Evolutionary conservation across 2,888 invertebrate genomes (phyloP), one percentile per base, ranked within the genome.

Genomic region (Ypsolopha sequella): DNA sequence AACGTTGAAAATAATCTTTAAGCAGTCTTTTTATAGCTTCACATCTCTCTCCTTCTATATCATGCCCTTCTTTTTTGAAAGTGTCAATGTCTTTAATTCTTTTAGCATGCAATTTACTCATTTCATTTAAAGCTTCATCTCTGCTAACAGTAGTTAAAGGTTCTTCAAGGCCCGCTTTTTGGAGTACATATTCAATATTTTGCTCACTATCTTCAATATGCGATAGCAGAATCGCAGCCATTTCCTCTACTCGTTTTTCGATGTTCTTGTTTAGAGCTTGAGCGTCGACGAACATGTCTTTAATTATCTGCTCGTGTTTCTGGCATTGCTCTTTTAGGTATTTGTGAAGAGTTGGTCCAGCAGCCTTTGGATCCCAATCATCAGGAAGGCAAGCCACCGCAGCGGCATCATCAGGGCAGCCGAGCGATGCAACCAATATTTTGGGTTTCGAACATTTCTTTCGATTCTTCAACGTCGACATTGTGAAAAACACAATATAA

Each of bases 321-420:
- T 63, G 54, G 60, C 75, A 65, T 33, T 69, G 64, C 56, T 76
- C 57, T 57, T 70, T 68, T 0, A 85, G 62, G 54, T 77, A 84
- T 43, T 76, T 73, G 1, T 24, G 24, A 24, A 24, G 84, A 74
- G 35, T 65, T 66, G 2, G 73, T 59, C 0, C 76, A 10, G 76
- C 65, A 33, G 59, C 70, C 48, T 58, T 63, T 8, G 80, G 80
- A 6, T 59, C 55, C 80, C 76, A 80, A 4, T 71, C 54, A 6
- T 74, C 66, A 3, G 84, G 84, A 39, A 85, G 58, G 0, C 69
- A 55, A 1, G 76, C 73, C 1, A 80, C 80, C 1, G 76, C 82
- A 36, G 69, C 69, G 6, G 61, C 56, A 54, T 85, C 81, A 14
- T 74, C 68, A 3, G 69, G 56, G 55, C 74, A 79, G 6, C 73